These are phyloP conservation scores for Biston stratarius DNA, from an alignment of 2,888 invertebrate species.

Conservation along the genomic window DNA sequence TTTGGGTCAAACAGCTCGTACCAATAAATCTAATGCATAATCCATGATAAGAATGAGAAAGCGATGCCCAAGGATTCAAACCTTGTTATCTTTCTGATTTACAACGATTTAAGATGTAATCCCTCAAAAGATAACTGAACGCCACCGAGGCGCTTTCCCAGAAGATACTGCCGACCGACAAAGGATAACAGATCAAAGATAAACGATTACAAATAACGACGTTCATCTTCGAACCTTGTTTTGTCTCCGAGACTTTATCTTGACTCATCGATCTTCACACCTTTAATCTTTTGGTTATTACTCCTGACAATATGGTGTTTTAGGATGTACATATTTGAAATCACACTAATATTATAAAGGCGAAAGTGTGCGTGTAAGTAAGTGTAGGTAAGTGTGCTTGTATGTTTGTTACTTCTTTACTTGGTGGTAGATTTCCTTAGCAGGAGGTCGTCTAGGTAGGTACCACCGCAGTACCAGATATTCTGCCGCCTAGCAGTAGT, in stretches of 20 bases:
- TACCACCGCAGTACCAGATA: no score
- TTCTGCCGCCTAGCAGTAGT: no score
- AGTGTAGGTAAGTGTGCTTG: no score
- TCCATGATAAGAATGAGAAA: constrained; percentile 9
- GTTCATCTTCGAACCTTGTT: constrained; percentile 21
- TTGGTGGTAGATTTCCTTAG: no score
- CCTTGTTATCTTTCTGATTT: constrained; percentile 27
- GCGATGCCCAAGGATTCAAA: not conserved
- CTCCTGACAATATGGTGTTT: constrained; percentile 3
- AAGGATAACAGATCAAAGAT: constrained; percentile 33
- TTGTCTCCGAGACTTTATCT: constrained; percentile 24
- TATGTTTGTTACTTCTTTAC: no score
- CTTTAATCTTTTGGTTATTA: constrained; percentile 12
- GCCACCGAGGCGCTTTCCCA: constrained; percentile 20
- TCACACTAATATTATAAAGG: no score
- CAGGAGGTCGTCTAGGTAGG: no score
- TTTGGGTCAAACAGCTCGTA: not conserved
- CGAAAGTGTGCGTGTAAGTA: no score
- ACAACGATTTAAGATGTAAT: constrained; percentile 31
- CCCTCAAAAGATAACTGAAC: constrained; percentile 29
- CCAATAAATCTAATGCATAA: constrained; percentile 2
- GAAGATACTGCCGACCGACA: constrained; percentile 21
- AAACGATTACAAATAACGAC: constrained; percentile 24
- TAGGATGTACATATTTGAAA: not conserved
- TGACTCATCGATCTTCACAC: constrained; percentile 28